These are phyloP conservation scores for Thermophis baileyi DNA, from an alignment of 2,113 vertebrate species.

Conservation along the genomic window DNA sequence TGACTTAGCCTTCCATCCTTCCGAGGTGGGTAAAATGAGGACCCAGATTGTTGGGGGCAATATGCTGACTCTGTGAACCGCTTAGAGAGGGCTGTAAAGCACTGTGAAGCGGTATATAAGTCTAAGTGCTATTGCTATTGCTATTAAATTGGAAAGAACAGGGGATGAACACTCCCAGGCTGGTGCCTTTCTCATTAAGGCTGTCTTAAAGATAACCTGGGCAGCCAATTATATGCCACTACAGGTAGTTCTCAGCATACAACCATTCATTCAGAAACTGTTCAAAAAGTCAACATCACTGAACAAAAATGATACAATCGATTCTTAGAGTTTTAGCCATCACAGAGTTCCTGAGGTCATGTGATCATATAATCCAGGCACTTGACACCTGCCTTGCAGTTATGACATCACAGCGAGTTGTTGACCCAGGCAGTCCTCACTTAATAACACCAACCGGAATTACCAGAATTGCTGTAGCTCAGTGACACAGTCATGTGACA, in stretches of 20 bases:
- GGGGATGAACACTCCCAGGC: not conserved
- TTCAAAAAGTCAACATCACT: not conserved
- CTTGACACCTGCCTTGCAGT: not conserved
- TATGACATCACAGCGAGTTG: not conserved
- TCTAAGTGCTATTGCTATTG: too few relatives aligned
- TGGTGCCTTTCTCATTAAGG: not conserved
- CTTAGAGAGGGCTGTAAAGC: too few relatives aligned
- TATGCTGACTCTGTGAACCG: too few relatives aligned
- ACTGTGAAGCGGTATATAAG: too few relatives aligned
- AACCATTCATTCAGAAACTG: not conserved
- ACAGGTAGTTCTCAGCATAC: not conserved
- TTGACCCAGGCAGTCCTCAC: not conserved
- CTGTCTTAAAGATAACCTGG: not conserved
- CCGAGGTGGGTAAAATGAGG: too few relatives aligned
- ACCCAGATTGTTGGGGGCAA: too few relatives aligned
- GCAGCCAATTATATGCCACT: not conserved
- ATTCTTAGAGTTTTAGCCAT: not conserved
- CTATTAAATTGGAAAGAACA: not conserved
- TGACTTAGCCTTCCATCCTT: too few relatives aligned
- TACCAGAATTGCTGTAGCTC: not conserved
- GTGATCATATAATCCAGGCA: not conserved
- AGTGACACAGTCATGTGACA: not conserved
- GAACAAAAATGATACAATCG: not conserved
- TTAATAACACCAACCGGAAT: not conserved
- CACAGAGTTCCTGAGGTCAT: not conserved